Evolutionary conservation across 2,797 vertebrate genomes (phyloP).

Genomic region (Kryptopterus vitreolus): DNA sequence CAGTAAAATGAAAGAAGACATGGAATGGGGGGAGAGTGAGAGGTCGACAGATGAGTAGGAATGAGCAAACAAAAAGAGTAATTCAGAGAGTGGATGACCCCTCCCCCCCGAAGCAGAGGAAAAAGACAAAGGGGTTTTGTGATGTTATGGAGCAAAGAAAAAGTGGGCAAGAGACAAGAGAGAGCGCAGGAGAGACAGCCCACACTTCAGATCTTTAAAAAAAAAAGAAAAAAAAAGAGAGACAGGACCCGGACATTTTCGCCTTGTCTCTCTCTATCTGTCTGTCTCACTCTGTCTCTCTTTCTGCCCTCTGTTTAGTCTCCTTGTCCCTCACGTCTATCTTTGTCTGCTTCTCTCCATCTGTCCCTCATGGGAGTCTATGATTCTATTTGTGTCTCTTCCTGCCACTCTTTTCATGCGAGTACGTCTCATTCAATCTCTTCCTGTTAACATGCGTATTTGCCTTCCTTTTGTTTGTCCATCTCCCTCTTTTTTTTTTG

Average conservation of each 20-base stretch:
- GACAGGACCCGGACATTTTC: slow-evolving; percentile 57
- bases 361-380: too few species aligned
- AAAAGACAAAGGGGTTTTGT: slow-evolving; percentile 60
- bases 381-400: too few species aligned
- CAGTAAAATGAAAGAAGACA: slow-evolving; percentile 30
- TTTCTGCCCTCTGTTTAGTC: too few species aligned
- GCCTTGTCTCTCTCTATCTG: background rate
- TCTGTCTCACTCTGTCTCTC: background rate
- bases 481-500: too few species aligned
- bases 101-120: slow-evolving; percentile 56
- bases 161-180: slow-evolving; percentile 49
- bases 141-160: slow-evolving; percentile 54
- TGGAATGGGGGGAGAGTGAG: slow-evolving; percentile 33
- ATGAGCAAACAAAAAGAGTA: slow-evolving; percentile 64
- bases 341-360: background rate
- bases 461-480: too few species aligned
- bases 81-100: slow-evolving; percentile 53
- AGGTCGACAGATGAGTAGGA: slow-evolving; percentile 54
- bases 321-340: too few species aligned
- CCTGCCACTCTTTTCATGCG: too few species aligned
- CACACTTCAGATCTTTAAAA: slow-evolving; percentile 50
- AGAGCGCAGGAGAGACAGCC: slow-evolving; percentile 45
- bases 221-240: too few species aligned
- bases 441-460: too few species aligned
- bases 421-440: background rate